Evolutionary conservation across 2,113 vertebrate genomes (phyloP), one percentile per base, ranked within the genome.

Genomic region (Passer domesticus): DNA sequence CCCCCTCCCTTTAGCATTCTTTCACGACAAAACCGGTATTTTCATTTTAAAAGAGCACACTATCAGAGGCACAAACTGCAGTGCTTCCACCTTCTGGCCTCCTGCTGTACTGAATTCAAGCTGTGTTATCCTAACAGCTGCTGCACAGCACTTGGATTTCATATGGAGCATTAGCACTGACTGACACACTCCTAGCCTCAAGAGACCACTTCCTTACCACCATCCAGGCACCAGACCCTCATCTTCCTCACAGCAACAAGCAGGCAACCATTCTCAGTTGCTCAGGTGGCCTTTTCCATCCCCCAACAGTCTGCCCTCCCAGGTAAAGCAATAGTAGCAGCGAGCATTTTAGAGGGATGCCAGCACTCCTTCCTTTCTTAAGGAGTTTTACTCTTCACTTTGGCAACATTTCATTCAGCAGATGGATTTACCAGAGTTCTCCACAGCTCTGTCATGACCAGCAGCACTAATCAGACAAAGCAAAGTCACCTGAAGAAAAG

Each of bases 1-100:
- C 11, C 35, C 35, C 6, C 3, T 0, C 6, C 1, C 6, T 4
- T 30, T 2, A 39, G 6, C 3, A 3, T 15, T 83, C 30, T 80
- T 70, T 47, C 19, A n/a, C 3, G 18, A 25, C 22, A 55, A 89
- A 55, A 11, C 2, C 47, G 55, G 5, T 3, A n/a, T 16, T 50
- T 66, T 49, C 9, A 25, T 66, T 89, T 49, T 4, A 15, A 37
- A 70, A 47, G 9, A 53, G 5, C 19, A n/a, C 11, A 4, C 11
- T 14, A 10, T 2, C 5, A 15, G 47, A 67, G 27, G 35, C 15
- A 17, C 13, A 50, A 95, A 67, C n/a, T 35, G 49, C 88, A 67
- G 79, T 96, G 85, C 92, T 94, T 90, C 96, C 96, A 96, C 90
- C 95, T 95, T 52, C 96, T 95, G 95, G 94, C 15, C 21, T 93